Percentiles rank a stretch among this genome's conserved stretches.
Evolutionary conservation across 2,888 invertebrate species (phyloP).

Genomic region (Minunthozetes semirufus): DNA sequence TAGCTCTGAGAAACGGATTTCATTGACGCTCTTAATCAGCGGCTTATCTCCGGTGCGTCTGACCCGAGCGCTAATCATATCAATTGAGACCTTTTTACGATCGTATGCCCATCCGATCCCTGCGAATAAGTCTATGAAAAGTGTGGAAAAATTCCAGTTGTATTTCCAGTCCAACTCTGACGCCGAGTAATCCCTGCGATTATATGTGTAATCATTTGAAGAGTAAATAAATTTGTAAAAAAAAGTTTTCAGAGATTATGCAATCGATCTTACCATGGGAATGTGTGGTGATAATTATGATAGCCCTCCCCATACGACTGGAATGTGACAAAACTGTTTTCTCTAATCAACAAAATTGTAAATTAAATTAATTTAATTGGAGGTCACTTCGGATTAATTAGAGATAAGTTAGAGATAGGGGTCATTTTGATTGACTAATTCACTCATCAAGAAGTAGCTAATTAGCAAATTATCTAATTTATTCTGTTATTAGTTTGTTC

Average conservation of each 20-base stretch:
- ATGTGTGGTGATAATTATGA: conserved; percentile 23
- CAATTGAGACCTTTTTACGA: conserved; percentile 45
- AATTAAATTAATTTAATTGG: not conserved
- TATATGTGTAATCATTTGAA: not conserved
- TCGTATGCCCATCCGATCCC: conserved; percentile 48
- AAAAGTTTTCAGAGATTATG: too few relatives aligned
- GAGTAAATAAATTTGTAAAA: too few relatives aligned
- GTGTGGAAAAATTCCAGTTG: conserved; percentile 47
- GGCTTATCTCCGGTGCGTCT: conserved; percentile 53
- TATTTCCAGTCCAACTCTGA: conserved; percentile 49
- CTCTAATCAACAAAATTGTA: not conserved
- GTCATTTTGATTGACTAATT: too few relatives aligned
- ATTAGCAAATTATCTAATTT: too few relatives aligned
- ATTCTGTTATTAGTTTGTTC: too few relatives aligned
- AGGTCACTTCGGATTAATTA: too few relatives aligned
- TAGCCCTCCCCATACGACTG: conserved; percentile 25
- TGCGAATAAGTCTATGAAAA: conserved; percentile 50
- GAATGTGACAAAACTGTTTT: conserved; percentile 25
- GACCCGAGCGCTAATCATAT: conserved; percentile 45
- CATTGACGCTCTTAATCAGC: not conserved
- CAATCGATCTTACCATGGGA: conserved; percentile 3
- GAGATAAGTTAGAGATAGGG: too few relatives aligned
- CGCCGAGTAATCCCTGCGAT: conserved; percentile 48
- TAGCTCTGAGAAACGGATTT: not conserved
- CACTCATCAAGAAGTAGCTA: too few relatives aligned